Evolutionary conservation across 2,113 vertebrate genomes (phyloP).

Genomic region (Columbina picui): DNA sequence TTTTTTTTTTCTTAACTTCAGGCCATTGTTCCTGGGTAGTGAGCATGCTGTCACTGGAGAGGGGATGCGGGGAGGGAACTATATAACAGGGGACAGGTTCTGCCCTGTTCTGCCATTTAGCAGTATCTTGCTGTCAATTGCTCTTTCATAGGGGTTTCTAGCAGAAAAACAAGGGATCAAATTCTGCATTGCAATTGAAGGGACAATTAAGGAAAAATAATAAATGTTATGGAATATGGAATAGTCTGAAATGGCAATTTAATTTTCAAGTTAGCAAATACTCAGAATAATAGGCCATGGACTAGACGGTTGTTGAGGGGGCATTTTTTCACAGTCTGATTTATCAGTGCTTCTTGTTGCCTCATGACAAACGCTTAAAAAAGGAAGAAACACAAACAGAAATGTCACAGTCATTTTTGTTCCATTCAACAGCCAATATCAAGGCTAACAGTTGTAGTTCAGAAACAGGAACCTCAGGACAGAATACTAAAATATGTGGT

Average conservation of each 20-base stretch:
- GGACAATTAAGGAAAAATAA: not conserved
- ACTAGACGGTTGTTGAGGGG: conserved; percentile 44
- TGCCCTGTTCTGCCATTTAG: not conserved
- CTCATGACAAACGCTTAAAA: not conserved
- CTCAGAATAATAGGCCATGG: not conserved
- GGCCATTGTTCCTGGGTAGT: not conserved
- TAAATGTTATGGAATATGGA: not conserved
- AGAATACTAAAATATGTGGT: not conserved
- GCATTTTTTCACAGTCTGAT: conserved; percentile 57
- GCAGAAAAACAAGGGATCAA: not conserved
- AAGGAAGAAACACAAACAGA: not conserved
- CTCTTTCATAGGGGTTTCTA: not conserved
- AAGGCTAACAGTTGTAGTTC: not conserved
- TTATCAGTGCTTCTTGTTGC: conserved; percentile 34
- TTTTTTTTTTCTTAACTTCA: conserved; percentile 20
- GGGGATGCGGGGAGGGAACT: not conserved
- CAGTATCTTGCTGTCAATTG: not conserved
- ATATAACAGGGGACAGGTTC: not conserved
- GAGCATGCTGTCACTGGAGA: not conserved
- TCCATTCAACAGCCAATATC: not conserved
- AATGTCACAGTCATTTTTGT: not conserved
- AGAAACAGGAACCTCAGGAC: not conserved
- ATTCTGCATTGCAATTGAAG: not conserved
- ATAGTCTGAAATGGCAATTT: not conserved
- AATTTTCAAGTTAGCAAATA: conserved; percentile 12